phyloP scores from a whole-genome alignment of 23 tunicate genomes.

The Clavelina lepadiformis region DNA sequence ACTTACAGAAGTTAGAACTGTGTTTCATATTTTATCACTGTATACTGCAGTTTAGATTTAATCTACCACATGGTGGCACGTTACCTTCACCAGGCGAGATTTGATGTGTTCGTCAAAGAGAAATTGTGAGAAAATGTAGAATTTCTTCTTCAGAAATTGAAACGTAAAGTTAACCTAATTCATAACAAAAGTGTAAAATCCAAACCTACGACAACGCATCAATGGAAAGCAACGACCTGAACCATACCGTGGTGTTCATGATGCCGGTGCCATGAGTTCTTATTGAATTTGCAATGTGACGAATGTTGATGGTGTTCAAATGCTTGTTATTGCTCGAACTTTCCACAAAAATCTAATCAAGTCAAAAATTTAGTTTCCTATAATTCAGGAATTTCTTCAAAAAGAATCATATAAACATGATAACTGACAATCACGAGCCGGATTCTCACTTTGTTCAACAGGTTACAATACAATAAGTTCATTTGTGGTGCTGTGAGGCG shows the following conservation, averaged over 20 bases:
- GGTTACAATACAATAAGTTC: too few species aligned
- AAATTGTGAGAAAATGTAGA: slow-evolving; percentile 85
- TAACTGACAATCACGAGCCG: too few species aligned
- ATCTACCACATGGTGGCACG: too few species aligned
- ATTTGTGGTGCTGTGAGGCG: too few species aligned
- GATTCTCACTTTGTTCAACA: too few species aligned
- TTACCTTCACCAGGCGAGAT: slow-evolving; percentile 70
- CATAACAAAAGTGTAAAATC: neutral
- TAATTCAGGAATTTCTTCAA: too few species aligned
- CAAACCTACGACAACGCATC: too few species aligned
- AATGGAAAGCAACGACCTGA: neutral
- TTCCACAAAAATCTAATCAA: slow-evolving; percentile 86
- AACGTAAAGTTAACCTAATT: slow-evolving; percentile 78
- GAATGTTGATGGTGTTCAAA: slow-evolving; percentile 88
- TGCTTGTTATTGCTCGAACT: slow-evolving; percentile 93
- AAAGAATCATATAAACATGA: too few species aligned
- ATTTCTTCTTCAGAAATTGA: slow-evolving; percentile 84
- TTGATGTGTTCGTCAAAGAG: slow-evolving; percentile 91
- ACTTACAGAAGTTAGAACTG: too few species aligned
- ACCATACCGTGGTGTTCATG: slow-evolving; percentile 86
- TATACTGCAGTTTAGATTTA: too few species aligned
- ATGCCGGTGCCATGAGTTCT: slow-evolving; percentile 93
- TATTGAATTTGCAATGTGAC: slow-evolving; percentile 92
- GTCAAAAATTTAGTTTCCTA: too few species aligned
- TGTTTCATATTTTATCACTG: too few species aligned